Conservation (phyloP, 2,797 vertebrate genomes). For the Dendrocincla fuliginosa region DNA sequence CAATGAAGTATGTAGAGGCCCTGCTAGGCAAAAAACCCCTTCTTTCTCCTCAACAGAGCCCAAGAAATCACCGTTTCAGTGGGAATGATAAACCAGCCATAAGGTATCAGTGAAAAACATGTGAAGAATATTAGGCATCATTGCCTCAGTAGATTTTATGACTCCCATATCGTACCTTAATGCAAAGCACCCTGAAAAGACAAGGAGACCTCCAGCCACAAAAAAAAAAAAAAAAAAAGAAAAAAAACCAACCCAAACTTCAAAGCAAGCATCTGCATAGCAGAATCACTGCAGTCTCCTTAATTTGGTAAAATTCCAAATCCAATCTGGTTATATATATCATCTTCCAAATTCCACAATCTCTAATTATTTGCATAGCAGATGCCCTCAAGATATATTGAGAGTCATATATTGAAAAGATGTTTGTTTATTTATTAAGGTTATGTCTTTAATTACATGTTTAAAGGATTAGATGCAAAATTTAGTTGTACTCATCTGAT, state of each 20-base stretch:
- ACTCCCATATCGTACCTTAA: conserved; percentile 59
- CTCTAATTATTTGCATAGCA: conserved; percentile 58
- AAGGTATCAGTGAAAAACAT: conserved; percentile 66
- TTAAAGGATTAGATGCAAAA: conserved; percentile 28
- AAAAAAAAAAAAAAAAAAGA: neutral
- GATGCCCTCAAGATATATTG: conserved; percentile 28
- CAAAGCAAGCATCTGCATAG: conserved; percentile 72
- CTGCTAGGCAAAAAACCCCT: conserved; percentile 50
- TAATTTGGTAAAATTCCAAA: conserved; percentile 69
- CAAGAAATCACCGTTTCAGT: conserved; percentile 55
- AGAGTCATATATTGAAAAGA: neutral
- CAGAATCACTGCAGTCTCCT: conserved; percentile 61
- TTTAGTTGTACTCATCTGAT: neutral
- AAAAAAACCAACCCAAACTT: neutral
- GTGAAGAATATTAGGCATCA: conserved; percentile 62
- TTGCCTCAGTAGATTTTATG: conserved; percentile 60
- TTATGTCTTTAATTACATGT: conserved; percentile 41
- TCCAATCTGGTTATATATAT: conserved; percentile 53
- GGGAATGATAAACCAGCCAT: conserved; percentile 55
- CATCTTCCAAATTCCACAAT: conserved; percentile 46
- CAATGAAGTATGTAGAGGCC: conserved; percentile 59
- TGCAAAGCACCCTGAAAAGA: conserved; percentile 46
- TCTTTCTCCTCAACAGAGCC: conserved; percentile 37
- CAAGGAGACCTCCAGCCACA: conserved; percentile 33
- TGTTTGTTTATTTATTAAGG: conserved; percentile 34